Percentiles rank a stretch among this genome's conserved stretches.
These are phyloP conservation scores for Tetragnatha versicolor DNA, from an alignment of 1,140 invertebrate species.

Conservation along the genomic window DNA sequence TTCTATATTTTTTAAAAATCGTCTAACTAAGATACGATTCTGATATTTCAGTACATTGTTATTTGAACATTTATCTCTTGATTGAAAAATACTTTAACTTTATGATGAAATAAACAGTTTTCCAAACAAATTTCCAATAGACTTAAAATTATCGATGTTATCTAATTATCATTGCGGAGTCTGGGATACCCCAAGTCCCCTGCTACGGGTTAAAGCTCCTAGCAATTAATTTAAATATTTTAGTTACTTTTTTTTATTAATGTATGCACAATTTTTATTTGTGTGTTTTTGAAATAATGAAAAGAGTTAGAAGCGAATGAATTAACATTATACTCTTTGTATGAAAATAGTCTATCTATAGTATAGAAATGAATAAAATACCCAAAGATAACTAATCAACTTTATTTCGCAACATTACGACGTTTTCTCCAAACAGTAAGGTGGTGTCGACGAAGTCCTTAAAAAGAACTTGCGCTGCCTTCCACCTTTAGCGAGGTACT, in stretches of 20 bases:
- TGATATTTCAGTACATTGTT: no score
- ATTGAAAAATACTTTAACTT: no score
- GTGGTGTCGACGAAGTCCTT: background rate
- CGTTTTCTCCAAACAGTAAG: background rate
- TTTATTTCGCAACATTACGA: background rate
- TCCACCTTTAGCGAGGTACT: background rate
- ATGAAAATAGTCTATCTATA: background rate
- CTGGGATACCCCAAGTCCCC: no score
- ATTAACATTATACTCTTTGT: background rate
- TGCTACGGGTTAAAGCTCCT: no score
- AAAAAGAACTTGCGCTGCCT: background rate
- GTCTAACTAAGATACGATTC: no score
- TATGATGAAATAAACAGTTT: no score
- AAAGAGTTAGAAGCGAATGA: background rate
- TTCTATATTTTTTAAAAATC: no score
- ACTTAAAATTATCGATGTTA: no score
- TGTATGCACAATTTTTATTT: background rate
- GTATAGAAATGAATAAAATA: background rate
- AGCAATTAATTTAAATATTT: no score
- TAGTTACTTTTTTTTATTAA: background rate
- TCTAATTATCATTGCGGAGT: no score
- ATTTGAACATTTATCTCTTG: no score
- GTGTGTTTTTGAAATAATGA: background rate
- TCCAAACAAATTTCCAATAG: no score
- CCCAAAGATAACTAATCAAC: background rate